Conservation (phyloP, 2,113 vertebrate species). For the Neotoma lepida region DNA sequence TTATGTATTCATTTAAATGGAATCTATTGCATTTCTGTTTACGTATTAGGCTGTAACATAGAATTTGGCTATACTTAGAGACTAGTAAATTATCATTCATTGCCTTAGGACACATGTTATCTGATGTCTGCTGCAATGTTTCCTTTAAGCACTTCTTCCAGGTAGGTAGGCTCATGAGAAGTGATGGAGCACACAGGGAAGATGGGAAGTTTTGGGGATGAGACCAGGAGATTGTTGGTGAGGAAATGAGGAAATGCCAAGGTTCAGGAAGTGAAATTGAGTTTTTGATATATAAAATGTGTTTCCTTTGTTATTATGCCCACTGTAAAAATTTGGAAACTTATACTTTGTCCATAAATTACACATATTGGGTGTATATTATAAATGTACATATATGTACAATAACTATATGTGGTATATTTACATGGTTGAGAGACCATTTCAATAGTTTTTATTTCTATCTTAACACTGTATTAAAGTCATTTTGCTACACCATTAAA, state of each 20-base stretch:
- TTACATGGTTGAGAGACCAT: background rate
- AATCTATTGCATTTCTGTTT: background rate
- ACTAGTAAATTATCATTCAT: background rate
- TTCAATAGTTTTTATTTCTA: slow-evolving; percentile 17
- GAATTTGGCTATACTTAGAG: background rate
- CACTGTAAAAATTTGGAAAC: slow-evolving; percentile 13
- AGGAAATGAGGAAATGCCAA: slow-evolving; percentile 12
- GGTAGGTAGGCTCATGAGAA: background rate
- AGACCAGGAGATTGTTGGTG: background rate
- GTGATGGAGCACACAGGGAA: background rate
- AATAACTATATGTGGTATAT: background rate
- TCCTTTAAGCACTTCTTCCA: background rate
- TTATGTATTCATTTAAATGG: background rate
- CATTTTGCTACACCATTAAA: background rate
- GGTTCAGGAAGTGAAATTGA: slow-evolving; percentile 22
- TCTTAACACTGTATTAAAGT: background rate
- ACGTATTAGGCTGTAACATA: background rate
- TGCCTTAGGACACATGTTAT: background rate
- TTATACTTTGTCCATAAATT: slow-evolving; percentile 11
- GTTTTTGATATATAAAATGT: background rate
- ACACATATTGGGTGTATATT: background rate
- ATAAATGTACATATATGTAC: background rate
- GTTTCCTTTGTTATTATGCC: background rate
- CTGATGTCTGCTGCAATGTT: background rate
- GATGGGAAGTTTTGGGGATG: background rate